Conservation (phyloP, 2,888 invertebrate genomes). For the Agrotis segetum region DNA sequence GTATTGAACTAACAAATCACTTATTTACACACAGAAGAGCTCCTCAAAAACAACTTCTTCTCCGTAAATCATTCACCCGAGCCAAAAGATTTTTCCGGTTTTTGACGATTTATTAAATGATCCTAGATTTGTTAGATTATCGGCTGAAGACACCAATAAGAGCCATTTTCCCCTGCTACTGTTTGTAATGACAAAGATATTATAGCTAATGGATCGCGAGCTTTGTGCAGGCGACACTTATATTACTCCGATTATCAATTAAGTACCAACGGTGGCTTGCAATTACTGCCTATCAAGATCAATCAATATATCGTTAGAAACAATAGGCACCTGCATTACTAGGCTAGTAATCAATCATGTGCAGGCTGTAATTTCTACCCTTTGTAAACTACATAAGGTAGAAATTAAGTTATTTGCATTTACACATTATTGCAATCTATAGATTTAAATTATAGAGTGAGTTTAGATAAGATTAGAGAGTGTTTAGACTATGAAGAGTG, state of each 20-base stretch:
- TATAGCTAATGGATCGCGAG: neutral
- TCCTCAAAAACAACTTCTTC: no score
- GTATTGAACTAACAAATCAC: no score
- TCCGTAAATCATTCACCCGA: no score
- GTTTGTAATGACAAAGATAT: slow-evolving; percentile 10
- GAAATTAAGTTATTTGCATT: neutral
- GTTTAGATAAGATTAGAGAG: no score
- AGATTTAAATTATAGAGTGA: neutral
- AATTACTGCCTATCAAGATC: slow-evolving; percentile 6
- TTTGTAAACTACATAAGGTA: slow-evolving; percentile 5
- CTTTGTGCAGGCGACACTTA: slow-evolving; percentile 1
- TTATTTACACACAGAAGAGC: no score
- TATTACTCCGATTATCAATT: slow-evolving; percentile 4
- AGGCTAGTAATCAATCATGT: neutral
- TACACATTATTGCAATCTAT: slow-evolving; percentile 2
- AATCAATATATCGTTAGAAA: neutral
- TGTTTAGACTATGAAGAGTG: no score
- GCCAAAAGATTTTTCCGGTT: no score
- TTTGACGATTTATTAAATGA: no score
- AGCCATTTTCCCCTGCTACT: neutral
- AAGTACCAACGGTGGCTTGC: neutral
- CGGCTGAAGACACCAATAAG: neutral
- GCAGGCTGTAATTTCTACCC: slow-evolving; percentile 24
- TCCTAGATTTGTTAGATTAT: no score
- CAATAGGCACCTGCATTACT: slow-evolving; percentile 18